Evolutionary conservation across 2,797 vertebrate genomes (phyloP).

Genomic region (Vireo griseus): DNA sequence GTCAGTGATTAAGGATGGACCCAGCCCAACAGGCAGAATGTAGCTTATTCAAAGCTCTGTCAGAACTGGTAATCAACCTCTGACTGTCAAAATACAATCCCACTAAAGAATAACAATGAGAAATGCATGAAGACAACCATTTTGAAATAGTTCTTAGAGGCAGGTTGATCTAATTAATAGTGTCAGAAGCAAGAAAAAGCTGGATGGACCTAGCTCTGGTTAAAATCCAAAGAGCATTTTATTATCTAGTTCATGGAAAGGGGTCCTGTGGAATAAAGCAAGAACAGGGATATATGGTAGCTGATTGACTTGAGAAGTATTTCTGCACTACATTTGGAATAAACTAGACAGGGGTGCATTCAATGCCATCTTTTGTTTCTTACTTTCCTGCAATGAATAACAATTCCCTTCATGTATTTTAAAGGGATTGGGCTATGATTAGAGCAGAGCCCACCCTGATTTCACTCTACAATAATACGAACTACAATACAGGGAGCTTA

Average conservation of each 20-base stretch:
- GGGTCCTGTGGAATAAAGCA: not conserved
- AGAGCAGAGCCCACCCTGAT: not conserved
- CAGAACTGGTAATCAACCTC: conserved; percentile 57
- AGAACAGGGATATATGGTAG: not conserved
- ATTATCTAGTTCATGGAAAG: not conserved
- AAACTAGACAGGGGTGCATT: not conserved
- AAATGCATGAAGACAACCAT: conserved; percentile 68
- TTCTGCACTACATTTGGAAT: not conserved
- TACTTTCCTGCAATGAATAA: not conserved
- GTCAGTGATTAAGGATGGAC: conserved; percentile 52
- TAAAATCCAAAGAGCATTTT: conserved; percentile 42
- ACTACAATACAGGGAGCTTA: not conserved
- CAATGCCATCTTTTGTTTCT: not conserved
- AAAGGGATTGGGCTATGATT: not conserved
- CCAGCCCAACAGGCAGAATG: conserved; percentile 29
- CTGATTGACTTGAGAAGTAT: not conserved
- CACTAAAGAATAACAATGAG: conserved; percentile 58
- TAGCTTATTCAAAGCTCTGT: conserved; percentile 49
- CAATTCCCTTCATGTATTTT: not conserved
- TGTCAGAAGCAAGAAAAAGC: conserved; percentile 63
- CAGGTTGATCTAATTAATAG: conserved; percentile 67
- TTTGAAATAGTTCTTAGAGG: conserved; percentile 60
- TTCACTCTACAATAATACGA: not conserved
- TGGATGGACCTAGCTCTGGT: conserved; percentile 30
- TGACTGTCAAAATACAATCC: conserved; percentile 65